Evolutionary conservation across 2,797 vertebrate genomes (phyloP).

Genomic region (Sebastes vulpes): DNA sequence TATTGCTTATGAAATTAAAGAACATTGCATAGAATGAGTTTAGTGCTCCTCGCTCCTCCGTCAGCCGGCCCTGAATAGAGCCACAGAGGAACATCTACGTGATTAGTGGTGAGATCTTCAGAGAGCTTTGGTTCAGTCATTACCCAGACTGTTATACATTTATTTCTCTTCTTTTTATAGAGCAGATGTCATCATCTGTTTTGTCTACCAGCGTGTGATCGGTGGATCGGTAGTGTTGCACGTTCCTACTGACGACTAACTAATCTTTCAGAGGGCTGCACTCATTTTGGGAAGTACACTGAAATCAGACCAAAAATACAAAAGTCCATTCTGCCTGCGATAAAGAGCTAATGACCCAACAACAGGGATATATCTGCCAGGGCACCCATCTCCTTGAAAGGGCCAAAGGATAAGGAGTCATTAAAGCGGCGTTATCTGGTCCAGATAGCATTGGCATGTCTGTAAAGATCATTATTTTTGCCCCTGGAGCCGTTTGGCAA

Average conservation of each 20-base stretch:
- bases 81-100: neutral
- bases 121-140: conserved; percentile 1
- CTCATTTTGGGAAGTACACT: conserved; percentile 41
- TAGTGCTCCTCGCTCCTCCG: neutral
- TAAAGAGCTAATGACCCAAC: conserved; percentile 85
- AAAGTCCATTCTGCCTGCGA: conserved; percentile 75
- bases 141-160: conserved; percentile 7
- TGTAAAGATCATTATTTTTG: conserved; percentile 88
- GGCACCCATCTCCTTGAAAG: conserved; percentile 78
- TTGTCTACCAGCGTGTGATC: conserved; percentile 41
- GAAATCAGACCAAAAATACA: conserved; percentile 69
- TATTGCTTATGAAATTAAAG: neutral
- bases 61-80: no score
- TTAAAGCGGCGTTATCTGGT: conserved; percentile 85
- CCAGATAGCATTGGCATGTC: conserved; percentile 87
- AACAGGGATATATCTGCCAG: conserved; percentile 79
- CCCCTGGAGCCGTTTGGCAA: conserved; percentile 85
- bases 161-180: conserved; percentile 18
- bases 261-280: conserved; percentile 55
- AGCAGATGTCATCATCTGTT: conserved; percentile 44
- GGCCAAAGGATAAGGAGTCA: conserved; percentile 85
- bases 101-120: neutral
- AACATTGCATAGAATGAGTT: neutral
- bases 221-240: conserved; percentile 28
- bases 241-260: conserved; percentile 35